Base-by-base conservation (phyloP, 1,140 invertebrate genomes). In the Phocides pigmalion region DNA sequence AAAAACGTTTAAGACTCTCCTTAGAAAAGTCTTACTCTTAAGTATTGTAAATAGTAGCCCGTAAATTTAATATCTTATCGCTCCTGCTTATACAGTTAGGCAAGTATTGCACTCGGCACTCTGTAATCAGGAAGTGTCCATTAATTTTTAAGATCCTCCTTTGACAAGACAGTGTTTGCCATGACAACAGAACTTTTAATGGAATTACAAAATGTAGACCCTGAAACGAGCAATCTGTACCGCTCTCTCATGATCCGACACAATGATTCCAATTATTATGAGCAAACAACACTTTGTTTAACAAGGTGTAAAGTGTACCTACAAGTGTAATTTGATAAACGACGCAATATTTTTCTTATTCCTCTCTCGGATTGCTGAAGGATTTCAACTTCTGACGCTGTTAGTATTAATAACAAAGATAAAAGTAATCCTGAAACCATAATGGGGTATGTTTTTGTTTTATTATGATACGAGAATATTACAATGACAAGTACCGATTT, bases 101-200 rank as follows among this genome's bases (percentile, higher is more conserved):
- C 22, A 15, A 49, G 16, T 20, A 20, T 50, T 11, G 22, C 16
- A 12, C 14, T 39, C n/a, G 2, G 41, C 17, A 49, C 39, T 66
- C 41, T 3, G 74, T 79, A 81, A 84, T 82, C 80, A 86, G 83
- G 81, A 82, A 79, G 77, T 79, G 70, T 76, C 78, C 78, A 82
- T 89, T 84, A 89, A 88, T 84, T 84, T 87, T 90, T 84, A 87
- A 84, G 77, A 71, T 79, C 80, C 82, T 87, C 84, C 87, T 85
- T 84, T 83, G 82, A 82, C 72, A 66, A 65, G 72, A 61, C 70
- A 54, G 68, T 87, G 76, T 83, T 89, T 87, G 79, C 82, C 84
- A 79, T 77, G 69, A 82, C 84, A 87, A 86, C 79, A 83, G 78
- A 87, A 87, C 76, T 89, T 87, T 89, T 87, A 87, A 89, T 89